Evolutionary conservation across 1,140 invertebrate genomes (phyloP).

Genomic region (Ips nitidus): DNA sequence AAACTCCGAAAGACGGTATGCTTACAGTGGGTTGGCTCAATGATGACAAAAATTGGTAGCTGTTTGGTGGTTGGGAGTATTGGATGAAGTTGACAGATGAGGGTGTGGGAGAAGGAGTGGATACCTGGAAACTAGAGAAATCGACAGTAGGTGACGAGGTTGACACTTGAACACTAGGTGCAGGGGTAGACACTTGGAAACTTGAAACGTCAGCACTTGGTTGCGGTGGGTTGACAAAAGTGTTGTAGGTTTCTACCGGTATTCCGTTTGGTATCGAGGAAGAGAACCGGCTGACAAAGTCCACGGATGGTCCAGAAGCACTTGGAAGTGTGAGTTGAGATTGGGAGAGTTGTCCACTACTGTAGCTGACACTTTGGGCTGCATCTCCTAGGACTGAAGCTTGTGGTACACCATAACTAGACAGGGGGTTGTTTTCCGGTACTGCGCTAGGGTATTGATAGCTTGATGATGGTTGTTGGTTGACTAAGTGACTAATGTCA

Average conservation of each 20-base stretch:
- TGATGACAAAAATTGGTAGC: constrained; percentile 3
- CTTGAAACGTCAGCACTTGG: constrained; percentile 5
- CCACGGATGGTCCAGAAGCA: background rate
- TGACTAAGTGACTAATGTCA: constrained; percentile 25
- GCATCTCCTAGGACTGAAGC: constrained; percentile 19
- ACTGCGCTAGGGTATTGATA: constrained; percentile 17
- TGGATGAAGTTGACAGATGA: constrained; percentile 19
- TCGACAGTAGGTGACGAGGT: constrained; percentile 8
- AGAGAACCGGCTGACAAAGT: constrained; percentile 6
- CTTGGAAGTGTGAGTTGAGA: constrained; percentile 14
- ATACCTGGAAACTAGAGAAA: constrained; percentile 10
- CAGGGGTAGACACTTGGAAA: constrained; percentile 18
- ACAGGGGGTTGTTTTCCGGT: constrained; percentile 1
- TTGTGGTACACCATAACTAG: constrained; percentile 27
- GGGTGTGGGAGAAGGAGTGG: constrained; percentile 7
- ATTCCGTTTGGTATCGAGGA: background rate
- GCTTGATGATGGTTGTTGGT: constrained; percentile 14
- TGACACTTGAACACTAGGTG: constrained; percentile 7
- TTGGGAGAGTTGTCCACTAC: background rate
- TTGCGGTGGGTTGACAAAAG: background rate
- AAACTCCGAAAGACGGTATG: constrained; percentile 3
- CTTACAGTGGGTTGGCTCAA: constrained; percentile 14
- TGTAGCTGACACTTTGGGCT: constrained; percentile 4
- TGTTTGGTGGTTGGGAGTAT: constrained; percentile 18
- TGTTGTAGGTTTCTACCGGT: background rate